phyloP scores from a whole-genome alignment of 2,888 invertebrate genomes.

The Miltochrista miniata region DNA sequence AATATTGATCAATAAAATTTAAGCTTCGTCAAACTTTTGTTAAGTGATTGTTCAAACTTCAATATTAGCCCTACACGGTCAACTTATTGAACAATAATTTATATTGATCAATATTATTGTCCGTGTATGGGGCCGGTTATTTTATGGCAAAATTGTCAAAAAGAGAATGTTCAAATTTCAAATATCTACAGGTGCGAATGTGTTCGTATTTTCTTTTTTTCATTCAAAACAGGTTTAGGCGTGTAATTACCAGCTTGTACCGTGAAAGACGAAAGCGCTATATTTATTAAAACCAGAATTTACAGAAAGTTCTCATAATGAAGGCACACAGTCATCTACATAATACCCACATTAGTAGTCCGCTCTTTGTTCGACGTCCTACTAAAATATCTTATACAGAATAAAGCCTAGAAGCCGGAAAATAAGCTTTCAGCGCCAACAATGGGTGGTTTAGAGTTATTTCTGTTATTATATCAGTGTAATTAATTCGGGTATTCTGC shows the following conservation, averaged over 20 bases:
- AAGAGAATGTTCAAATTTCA: neutral
- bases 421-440: slow-evolving; percentile 39
- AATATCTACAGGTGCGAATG: neutral
- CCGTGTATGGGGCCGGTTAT: too few relatives aligned
- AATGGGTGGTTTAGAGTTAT: slow-evolving; percentile 29
- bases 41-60: too few relatives aligned
- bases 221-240: slow-evolving; percentile 23
- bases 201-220: neutral
- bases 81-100: too few relatives aligned
- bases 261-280: slow-evolving; percentile 30
- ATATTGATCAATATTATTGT: too few relatives aligned
- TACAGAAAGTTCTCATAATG: slow-evolving; percentile 30
- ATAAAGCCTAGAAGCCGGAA: slow-evolving; percentile 39
- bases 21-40: too few relatives aligned
- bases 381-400: slow-evolving; percentile 37
- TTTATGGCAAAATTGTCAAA: neutral
- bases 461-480: slow-evolving; percentile 25
- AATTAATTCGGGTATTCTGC: slow-evolving; percentile 35
- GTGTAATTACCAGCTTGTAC: slow-evolving; percentile 23
- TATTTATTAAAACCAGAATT: slow-evolving; percentile 35
- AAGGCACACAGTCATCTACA: slow-evolving; percentile 35
- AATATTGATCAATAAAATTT: too few relatives aligned
- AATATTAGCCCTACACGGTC: too few relatives aligned
- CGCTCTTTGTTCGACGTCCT: slow-evolving; percentile 31
- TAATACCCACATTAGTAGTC: slow-evolving; percentile 40